Conservation (phyloP, 2,888 invertebrate species). For the Microctonus brassicae region DNA sequence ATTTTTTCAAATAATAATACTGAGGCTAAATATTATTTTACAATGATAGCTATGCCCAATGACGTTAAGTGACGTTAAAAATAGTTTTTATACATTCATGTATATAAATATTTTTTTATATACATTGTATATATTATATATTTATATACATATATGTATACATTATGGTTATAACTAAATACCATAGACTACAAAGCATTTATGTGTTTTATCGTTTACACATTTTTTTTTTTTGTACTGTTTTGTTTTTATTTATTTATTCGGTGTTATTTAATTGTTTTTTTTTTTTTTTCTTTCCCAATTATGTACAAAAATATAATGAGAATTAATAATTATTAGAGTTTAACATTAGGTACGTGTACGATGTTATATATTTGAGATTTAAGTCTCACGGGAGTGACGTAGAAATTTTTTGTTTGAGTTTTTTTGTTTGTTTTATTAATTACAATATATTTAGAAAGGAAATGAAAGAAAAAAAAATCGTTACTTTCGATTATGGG, state of each 20-base stretch:
- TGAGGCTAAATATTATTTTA: background rate
- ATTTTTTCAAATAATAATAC: background rate
- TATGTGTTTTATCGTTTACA: conserved; percentile 4
- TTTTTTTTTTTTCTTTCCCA: conserved; percentile 50
- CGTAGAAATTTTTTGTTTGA: conserved; percentile 40
- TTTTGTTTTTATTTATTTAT: conserved; percentile 22
- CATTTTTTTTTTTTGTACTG: conserved; percentile 1
- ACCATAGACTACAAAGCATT: conserved; percentile 2
- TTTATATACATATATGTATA: background rate
- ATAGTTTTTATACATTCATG: too few species aligned
- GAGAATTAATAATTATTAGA: conserved; percentile 63
- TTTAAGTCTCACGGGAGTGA: background rate
- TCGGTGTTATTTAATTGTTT: conserved; percentile 3
- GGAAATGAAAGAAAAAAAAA: background rate
- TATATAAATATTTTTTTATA: too few species aligned
- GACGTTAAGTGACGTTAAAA: background rate
- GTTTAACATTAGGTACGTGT: conserved; percentile 60
- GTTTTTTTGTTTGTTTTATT: conserved; percentile 10
- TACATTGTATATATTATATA: too few species aligned
- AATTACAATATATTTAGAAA: background rate
- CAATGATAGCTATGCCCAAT: background rate
- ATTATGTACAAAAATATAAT: conserved; percentile 68
- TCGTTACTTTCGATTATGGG: background rate
- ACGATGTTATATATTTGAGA: conserved; percentile 41
- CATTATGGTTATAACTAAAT: background rate